Evolutionary conservation across 2,888 invertebrate species (phyloP).

Genomic region (Antitype chi): DNA sequence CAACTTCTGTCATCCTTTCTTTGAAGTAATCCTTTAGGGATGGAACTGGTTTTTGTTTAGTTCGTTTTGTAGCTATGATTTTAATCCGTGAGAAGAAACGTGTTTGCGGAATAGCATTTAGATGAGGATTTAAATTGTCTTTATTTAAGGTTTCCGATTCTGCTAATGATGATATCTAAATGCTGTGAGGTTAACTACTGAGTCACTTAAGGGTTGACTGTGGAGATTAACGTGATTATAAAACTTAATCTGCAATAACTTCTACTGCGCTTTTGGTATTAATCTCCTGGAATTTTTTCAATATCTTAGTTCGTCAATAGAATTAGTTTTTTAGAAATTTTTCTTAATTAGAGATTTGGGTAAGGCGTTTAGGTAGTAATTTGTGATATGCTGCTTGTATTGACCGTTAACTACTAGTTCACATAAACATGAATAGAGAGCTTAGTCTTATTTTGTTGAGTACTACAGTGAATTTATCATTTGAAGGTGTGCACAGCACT

Average conservation of each 20-base stretch:
- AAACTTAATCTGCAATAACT: constrained; percentile 17
- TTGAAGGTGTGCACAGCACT: too few species aligned
- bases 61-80: constrained; percentile 36
- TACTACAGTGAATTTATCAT: too few species aligned
- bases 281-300: not conserved
- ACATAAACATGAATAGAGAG: too few species aligned
- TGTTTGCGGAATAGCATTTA: constrained; percentile 42
- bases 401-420: too few species aligned
- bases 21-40: constrained; percentile 53
- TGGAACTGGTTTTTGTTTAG: constrained; percentile 47
- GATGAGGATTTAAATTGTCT: constrained; percentile 34
- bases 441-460: too few species aligned
- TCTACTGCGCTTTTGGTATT: not conserved
- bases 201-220: constrained; percentile 10
- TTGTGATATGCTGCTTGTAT: too few species aligned
- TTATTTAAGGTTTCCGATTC: constrained; percentile 40
- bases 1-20: constrained; percentile 48
- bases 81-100: constrained; percentile 51
- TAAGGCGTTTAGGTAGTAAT: too few species aligned
- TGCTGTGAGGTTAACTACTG: constrained; percentile 23
- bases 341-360: not conserved
- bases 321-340: not conserved
- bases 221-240: constrained; percentile 2
- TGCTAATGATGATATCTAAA: constrained; percentile 43
- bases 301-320: not conserved